phyloP scores from a whole-genome alignment of 2,113 vertebrate genomes.

The Fukomys damarensis region DNA sequence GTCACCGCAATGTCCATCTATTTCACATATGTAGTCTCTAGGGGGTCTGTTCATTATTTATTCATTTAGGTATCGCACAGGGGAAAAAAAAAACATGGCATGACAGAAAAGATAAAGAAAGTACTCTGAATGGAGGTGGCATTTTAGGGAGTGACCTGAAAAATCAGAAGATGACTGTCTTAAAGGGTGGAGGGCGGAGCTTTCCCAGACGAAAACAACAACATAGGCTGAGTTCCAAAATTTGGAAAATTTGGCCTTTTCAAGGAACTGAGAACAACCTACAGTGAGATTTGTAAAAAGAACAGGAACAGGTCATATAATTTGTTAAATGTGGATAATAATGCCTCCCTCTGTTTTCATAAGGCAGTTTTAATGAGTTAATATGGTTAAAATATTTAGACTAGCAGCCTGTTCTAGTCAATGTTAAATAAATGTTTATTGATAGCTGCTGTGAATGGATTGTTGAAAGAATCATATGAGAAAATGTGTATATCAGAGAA shows the following conservation, averaged over 20 bases:
- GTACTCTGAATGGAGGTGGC: not conserved
- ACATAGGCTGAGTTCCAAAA: not conserved
- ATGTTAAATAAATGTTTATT: not conserved
- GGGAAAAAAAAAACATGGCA: not conserved
- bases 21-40: not conserved
- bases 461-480: constrained; percentile 16
- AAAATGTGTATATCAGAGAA: constrained; percentile 13
- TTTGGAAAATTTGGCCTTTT: not conserved
- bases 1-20: not conserved
- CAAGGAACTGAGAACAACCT: not conserved
- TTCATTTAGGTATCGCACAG: not conserved
- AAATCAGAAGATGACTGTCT: not conserved
- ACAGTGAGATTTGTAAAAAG: not conserved
- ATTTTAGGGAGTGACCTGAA: not conserved
- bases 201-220: not conserved
- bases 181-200: not conserved
- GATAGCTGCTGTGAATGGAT: not conserved
- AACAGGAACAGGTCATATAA: no score
- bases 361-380: not conserved
- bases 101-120: not conserved
- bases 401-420: not conserved
- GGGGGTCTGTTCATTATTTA: not conserved
- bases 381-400: not conserved
- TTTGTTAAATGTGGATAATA: not conserved
- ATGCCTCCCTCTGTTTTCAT: not conserved